Evolutionary conservation across 2,888 invertebrate genomes (phyloP).

Genomic region (Chloroclystis v-ata): DNA sequence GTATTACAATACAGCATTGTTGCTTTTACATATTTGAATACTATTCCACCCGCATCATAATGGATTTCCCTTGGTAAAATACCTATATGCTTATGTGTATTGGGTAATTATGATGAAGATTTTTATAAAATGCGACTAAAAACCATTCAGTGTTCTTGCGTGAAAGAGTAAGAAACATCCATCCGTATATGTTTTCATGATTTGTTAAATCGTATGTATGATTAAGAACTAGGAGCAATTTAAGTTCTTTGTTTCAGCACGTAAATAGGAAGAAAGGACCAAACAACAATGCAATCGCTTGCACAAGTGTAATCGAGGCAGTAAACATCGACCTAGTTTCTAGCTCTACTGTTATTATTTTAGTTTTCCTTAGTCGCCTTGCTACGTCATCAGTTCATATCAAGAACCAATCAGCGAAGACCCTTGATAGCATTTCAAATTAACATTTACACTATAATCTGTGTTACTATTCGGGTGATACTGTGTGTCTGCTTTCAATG

Average conservation of each 20-base stretch:
- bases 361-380: conserved; percentile 49
- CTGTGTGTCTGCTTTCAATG: conserved; percentile 23
- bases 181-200: no score
- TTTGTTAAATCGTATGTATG: neutral
- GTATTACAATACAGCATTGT: no score
- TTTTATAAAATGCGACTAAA: no score
- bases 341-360: conserved; percentile 50
- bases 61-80: no score
- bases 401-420: conserved; percentile 45
- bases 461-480: conserved; percentile 20
- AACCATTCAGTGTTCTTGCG: no score
- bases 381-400: conserved; percentile 59
- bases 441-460: conserved; percentile 31
- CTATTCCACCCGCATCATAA: no score
- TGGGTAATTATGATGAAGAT: no score
- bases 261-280: conserved; percentile 20
- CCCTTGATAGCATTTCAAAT: conserved; percentile 34
- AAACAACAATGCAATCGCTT: conserved; percentile 36
- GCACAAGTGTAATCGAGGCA: conserved; percentile 45
- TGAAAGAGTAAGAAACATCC: no score
- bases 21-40: no score
- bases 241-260: conserved; percentile 7
- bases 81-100: no score
- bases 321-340: conserved; percentile 57
- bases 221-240: neutral